Percentiles rank a stretch among this genome's conserved stretches.
phyloP scores from a whole-genome alignment of 2,888 invertebrate species.

The Patella ulyssiponensis region DNA sequence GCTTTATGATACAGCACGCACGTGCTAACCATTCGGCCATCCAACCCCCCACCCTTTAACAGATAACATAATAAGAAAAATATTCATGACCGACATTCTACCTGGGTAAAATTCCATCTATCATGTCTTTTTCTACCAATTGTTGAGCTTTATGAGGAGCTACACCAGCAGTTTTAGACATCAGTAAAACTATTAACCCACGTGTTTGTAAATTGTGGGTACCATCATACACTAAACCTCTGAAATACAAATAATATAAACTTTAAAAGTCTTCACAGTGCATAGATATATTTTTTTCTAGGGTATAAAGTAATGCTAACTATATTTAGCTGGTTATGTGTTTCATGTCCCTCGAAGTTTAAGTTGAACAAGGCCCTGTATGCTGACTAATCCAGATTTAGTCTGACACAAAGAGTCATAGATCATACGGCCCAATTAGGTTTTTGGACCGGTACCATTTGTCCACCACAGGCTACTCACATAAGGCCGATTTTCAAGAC shows the following conservation, averaged over 20 bases:
- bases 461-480: no score
- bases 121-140: conserved; percentile 41
- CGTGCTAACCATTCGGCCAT: no score
- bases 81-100: conserved; percentile 26
- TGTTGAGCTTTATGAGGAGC: conserved; percentile 18
- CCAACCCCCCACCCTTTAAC: no score
- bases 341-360: no score
- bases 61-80: no score
- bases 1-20: no score
- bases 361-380: no score
- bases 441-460: no score
- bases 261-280: background rate
- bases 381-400: no score
- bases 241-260: conserved; percentile 68
- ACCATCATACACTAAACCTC: conserved; percentile 91
- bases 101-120: conserved; percentile 67
- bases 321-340: background rate
- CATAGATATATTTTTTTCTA: background rate
- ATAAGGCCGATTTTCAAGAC: no score
- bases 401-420: no score
- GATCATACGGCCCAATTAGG: no score
- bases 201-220: conserved; percentile 94
- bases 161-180: conserved; percentile 90
- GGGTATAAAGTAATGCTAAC: background rate
- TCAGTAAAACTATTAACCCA: conserved; percentile 90